Percentiles rank a stretch among this genome's conserved stretches.
phyloP scores from a whole-genome alignment of 2,888 invertebrate genomes.

The Imbricaverruca yamaguchii region DNA sequence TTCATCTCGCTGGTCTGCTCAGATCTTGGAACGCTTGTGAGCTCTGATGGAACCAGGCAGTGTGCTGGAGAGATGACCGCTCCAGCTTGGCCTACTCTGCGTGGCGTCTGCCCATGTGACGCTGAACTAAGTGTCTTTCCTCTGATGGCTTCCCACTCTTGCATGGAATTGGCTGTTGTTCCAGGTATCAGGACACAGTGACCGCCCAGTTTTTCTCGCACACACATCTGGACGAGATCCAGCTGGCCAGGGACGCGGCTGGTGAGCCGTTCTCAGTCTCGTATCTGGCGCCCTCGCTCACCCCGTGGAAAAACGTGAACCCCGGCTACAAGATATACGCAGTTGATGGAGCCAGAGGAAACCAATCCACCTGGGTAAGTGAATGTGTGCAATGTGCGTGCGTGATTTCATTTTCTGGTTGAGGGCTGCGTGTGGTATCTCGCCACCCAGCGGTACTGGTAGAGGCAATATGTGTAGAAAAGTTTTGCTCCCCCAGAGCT shows the following conservation, averaged over 20 bases:
- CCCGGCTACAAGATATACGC: conserved; percentile 2
- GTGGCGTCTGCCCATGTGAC: too few species aligned
- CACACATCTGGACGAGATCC: conserved; percentile 42
- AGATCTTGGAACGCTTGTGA: too few species aligned
- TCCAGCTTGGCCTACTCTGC: too few species aligned
- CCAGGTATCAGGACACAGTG: conserved; percentile 42
- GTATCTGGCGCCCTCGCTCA: conserved; percentile 48
- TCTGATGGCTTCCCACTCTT: neutral
- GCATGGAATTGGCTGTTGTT: neutral
- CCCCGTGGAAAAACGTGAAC: conserved; percentile 41
- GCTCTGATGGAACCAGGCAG: too few species aligned
- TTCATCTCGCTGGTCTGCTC: too few species aligned
- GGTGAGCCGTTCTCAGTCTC: conserved; percentile 38
- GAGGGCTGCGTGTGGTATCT: too few species aligned
- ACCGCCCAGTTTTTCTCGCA: conserved; percentile 44
- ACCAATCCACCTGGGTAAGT: neutral
- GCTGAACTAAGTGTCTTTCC: too few species aligned
- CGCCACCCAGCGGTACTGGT: too few species aligned
- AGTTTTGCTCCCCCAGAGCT: neutral
- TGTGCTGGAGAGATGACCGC: too few species aligned
- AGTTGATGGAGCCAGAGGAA: neutral
- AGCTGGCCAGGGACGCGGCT: conserved; percentile 40
- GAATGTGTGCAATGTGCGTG: neutral
- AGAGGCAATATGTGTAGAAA: neutral
- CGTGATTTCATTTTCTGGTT: too few species aligned